Conservation (phyloP, 2,888 invertebrate species). For the Nineta flava region DNA sequence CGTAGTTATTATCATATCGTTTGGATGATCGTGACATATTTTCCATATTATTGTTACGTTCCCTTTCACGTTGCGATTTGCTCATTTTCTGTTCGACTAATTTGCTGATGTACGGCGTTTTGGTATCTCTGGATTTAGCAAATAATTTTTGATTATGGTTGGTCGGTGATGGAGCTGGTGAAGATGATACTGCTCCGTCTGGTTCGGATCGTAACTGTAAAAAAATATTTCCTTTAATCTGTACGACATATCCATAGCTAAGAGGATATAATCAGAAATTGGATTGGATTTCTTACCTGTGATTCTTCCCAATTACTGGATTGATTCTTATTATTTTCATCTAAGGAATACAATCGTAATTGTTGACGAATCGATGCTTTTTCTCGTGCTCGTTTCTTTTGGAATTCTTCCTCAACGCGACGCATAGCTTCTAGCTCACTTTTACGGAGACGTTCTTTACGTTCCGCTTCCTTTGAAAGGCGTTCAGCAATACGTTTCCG, state of each 20-base stretch:
- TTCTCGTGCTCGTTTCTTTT: conserved; percentile 62
- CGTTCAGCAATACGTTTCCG: conserved; percentile 56
- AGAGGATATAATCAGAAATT: not conserved
- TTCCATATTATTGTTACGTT: conserved; percentile 1
- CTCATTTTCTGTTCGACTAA: conserved; percentile 8
- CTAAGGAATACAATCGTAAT: conserved; percentile 50
- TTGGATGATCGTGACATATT: not conserved
- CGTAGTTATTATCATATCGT: not conserved
- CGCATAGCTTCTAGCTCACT: conserved; percentile 71
- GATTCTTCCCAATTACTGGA: conserved; percentile 32
- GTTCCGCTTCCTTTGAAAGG: conserved; percentile 58
- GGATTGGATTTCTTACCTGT: conserved; percentile 10
- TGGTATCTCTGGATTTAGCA: conserved; percentile 4
- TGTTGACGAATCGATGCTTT: conserved; percentile 63
- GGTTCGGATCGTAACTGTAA: conserved; percentile 48
- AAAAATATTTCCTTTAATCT: conserved; percentile 9
- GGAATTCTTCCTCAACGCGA: conserved; percentile 76
- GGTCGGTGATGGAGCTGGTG: conserved; percentile 34
- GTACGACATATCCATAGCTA: not conserved
- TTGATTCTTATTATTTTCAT: conserved; percentile 34
- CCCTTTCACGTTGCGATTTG: not conserved
- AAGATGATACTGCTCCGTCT: conserved; percentile 49
- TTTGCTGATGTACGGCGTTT: conserved; percentile 7
- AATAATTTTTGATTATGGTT: conserved; percentile 11
- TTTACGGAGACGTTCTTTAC: conserved; percentile 56